Conservation (phyloP, 2,888 invertebrate species). For the Graphium colonna region DNA sequence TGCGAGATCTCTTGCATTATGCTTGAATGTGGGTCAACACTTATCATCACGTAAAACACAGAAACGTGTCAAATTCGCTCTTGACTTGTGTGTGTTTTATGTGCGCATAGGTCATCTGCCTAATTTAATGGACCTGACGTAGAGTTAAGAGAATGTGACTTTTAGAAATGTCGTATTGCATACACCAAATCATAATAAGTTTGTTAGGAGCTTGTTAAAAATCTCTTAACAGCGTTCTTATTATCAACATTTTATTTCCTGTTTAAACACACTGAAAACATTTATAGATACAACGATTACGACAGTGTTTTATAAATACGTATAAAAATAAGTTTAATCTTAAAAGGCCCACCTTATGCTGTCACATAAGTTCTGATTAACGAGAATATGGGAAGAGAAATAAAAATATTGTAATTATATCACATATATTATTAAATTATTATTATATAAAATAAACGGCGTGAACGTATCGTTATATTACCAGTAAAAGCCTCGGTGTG, state of each 20-base stretch:
- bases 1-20: slow-evolving; percentile 22
- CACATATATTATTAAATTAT: too few relatives aligned
- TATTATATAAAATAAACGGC: too few relatives aligned
- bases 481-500: not conserved
- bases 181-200: too few relatives aligned
- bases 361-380: too few relatives aligned
- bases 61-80: slow-evolving; percentile 15
- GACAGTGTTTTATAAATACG: not conserved
- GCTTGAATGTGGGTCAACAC: slow-evolving; percentile 13
- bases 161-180: too few relatives aligned
- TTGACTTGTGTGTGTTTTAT: slow-evolving; percentile 12
- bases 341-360: too few relatives aligned
- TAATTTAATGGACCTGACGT: slow-evolving; percentile 10
- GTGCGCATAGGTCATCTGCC: slow-evolving; percentile 14
- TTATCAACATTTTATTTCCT: too few relatives aligned
- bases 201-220: too few relatives aligned
- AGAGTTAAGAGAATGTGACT: not conserved
- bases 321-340: not conserved
- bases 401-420: too few relatives aligned
- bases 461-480: not conserved
- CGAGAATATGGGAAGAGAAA: too few relatives aligned
- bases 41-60: slow-evolving; percentile 20
- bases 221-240: too few relatives aligned
- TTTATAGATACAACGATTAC: too few relatives aligned
- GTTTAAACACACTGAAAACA: not conserved